These are phyloP conservation scores for Drosophila sechellia DNA, from an alignment of 1,140 invertebrate genomes.

Conservation along the genomic window DNA sequence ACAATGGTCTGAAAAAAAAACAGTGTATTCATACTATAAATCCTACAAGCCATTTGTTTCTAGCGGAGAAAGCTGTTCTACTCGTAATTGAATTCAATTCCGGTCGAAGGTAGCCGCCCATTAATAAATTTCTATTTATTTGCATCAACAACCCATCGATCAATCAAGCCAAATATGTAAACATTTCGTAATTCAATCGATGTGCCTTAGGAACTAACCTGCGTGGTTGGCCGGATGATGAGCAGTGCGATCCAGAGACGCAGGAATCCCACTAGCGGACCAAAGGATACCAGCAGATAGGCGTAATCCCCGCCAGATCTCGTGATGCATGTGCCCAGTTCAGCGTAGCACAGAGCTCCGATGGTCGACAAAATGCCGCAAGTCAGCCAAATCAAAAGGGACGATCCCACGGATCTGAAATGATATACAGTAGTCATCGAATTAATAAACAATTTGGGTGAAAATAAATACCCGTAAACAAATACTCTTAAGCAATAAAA, in stretches of 20 bases:
- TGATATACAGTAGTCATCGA: constrained; percentile 24
- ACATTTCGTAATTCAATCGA: constrained; percentile 53
- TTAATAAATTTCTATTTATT: constrained; percentile 50
- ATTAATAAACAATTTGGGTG: background rate
- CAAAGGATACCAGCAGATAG: constrained; percentile 94
- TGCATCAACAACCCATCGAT: constrained; percentile 42
- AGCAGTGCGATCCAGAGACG: constrained; percentile 94
- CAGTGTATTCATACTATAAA: no score
- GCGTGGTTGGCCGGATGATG: constrained; percentile 92
- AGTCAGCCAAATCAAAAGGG: constrained; percentile 90
- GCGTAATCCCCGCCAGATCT: constrained; percentile 95
- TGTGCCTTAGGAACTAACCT: constrained; percentile 59
- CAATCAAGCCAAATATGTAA: constrained; percentile 33
- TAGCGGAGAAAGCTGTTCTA: constrained; percentile 39
- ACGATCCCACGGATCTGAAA: constrained; percentile 88
- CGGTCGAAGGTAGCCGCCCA: constrained; percentile 37
- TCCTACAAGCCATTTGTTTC: background rate
- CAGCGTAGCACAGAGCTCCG: constrained; percentile 93
- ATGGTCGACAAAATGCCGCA: constrained; percentile 91
- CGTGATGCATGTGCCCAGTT: constrained; percentile 92
- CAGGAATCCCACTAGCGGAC: constrained; percentile 94
- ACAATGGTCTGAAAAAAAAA: constrained; percentile 89
- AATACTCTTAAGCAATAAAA: background rate
- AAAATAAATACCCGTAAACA: background rate
- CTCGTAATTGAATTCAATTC: constrained; percentile 50